Base-by-base conservation (phyloP, 2,888 invertebrate species). In the Acronicta leporina region DNA sequence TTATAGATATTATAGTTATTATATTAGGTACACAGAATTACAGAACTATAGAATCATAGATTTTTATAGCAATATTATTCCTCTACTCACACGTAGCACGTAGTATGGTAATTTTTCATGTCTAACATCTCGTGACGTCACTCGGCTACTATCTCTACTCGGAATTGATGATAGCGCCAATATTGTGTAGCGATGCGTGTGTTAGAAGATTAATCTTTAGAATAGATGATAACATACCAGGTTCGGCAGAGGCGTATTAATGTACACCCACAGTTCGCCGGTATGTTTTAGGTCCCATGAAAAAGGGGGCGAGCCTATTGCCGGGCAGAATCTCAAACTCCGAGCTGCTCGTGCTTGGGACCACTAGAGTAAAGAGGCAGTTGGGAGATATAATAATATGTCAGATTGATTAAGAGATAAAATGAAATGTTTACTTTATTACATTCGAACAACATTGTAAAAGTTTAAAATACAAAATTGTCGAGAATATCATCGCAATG, bases 81-180 rank as follows among this genome's bases (percentile, higher is more conserved):
- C 41, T 25, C 14, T 30, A 42, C 47, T 4, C 38, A 33, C 4
- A 16, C 10, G 16, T 9, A 33, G 30, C 46, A 20, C 49, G 49
- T 35, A 54, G 54, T 11, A 10, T 27, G 43, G 27, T 43, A 43
- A 69, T 63, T 69, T 69, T 69, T 63, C 63, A 69, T 54, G 45
- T 63, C 38, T 16, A 27, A 16, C 20, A 42, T 14, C 10, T 46
- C 14, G 15, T 47, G 42, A 40, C n/a, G 55, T 35, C 46, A 45
- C 35, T 0, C 16, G 14, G 10, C 35, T 10, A 38, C 25, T 52
- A n/a, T 49, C 25, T 52, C 33, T 40, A 33, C 30, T 43, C n/a
- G 14, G 27, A 49, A 69, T 66, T 66, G 70, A 68, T 62, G 63
- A 46, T 42, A 41, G 27, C 33, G 11, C 11, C 5, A 16, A 30